Conservation (phyloP, 1,140 invertebrate genomes). For the Capitella teleta region DNA sequence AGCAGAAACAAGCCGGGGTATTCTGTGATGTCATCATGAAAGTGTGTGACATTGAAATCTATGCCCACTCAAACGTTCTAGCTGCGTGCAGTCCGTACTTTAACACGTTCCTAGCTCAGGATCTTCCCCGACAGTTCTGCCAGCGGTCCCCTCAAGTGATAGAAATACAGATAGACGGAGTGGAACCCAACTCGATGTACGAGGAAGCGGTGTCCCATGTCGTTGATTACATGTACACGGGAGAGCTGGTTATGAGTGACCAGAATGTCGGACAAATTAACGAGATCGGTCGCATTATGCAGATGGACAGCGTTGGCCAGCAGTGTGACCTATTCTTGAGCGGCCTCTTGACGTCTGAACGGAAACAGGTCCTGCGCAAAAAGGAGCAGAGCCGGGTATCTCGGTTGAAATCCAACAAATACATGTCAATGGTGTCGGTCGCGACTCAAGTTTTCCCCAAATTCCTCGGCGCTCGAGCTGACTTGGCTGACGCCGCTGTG, state of each 20-base stretch:
- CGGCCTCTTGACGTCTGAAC: not conserved
- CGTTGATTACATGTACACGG: conserved; percentile 39
- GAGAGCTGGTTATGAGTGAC: conserved; percentile 20
- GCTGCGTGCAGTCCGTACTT: conserved; percentile 39
- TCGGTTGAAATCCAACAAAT: not conserved
- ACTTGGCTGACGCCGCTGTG: not conserved
- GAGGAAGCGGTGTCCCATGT: conserved; percentile 28
- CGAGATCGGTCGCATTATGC: conserved; percentile 22
- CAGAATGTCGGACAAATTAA: conserved; percentile 25
- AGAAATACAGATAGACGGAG: conserved; percentile 35
- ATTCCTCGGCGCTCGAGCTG: not conserved
- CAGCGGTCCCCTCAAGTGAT: conserved; percentile 36
- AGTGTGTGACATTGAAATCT: conserved; percentile 29
- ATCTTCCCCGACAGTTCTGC: conserved; percentile 25
- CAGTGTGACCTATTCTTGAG: conserved; percentile 8
- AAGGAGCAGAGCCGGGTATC: not conserved
- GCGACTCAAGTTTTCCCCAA: not conserved
- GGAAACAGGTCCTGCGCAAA: conserved; percentile 3
- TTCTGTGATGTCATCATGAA: conserved; percentile 40
- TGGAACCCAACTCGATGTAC: conserved; percentile 18
- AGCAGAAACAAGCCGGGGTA: conserved; percentile 25
- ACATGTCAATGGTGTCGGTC: conserved; percentile 1
- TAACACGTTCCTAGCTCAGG: conserved; percentile 25
- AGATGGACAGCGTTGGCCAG: conserved; percentile 10
- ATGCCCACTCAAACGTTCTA: conserved; percentile 40